A percentile compares a stretch with the other conserved stretches of the same genome.
Conservation (phyloP, 2,888 invertebrate species). For the Drosophila peninsularis region DNA sequence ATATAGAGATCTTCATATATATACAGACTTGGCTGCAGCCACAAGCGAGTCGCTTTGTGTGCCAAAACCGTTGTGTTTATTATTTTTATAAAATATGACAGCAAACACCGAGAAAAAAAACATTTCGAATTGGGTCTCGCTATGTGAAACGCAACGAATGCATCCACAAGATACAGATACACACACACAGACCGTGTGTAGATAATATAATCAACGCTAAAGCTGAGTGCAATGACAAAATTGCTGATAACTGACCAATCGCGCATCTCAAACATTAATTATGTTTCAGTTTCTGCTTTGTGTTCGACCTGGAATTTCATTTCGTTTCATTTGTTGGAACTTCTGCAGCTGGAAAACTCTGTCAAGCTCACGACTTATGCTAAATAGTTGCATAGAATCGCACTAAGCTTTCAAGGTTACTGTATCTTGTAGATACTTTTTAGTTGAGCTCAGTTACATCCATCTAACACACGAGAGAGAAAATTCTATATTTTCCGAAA, state of each 20-base stretch:
- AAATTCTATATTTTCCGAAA: constrained; percentile 19
- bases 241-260: constrained; percentile 69
- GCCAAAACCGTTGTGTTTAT: constrained; percentile 64
- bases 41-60: constrained; percentile 56
- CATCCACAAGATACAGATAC: constrained; percentile 68
- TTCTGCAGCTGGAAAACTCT: constrained; percentile 40
- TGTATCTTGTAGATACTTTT: constrained; percentile 33
- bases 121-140: constrained; percentile 31
- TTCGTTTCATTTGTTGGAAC: constrained; percentile 3
- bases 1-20: background rate
- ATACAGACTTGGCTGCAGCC: constrained; percentile 30
- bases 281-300: constrained; percentile 51
- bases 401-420: constrained; percentile 56
- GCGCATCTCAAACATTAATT: constrained; percentile 67
- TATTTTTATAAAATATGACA: constrained; percentile 64
- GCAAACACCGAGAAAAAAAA: constrained; percentile 36
- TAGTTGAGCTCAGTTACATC: constrained; percentile 21
- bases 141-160: constrained; percentile 42
- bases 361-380: constrained; percentile 40
- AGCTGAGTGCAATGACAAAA: constrained; percentile 75
- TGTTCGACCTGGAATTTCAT: constrained; percentile 9
- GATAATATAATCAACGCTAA: constrained; percentile 69
- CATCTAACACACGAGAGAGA: background rate
- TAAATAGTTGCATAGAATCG: constrained; percentile 18
- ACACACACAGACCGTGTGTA: constrained; percentile 22